Percentiles rank a stretch among this genome's conserved stretches.
phyloP scores from a whole-genome alignment of 1,140 invertebrate species.

The Calephelis nemesis region DNA sequence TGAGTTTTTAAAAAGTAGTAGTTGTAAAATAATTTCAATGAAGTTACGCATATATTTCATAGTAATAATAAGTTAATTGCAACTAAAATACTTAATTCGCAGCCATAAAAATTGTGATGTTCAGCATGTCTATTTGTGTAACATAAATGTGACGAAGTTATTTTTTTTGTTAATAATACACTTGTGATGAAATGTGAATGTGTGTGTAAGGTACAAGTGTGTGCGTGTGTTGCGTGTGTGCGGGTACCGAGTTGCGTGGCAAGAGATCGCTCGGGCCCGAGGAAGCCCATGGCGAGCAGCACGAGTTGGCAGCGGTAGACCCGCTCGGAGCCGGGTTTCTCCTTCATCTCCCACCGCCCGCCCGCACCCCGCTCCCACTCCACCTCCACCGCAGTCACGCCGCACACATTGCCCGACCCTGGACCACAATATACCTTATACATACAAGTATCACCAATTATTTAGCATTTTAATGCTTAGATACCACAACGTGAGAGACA shows the following conservation, averaged over 20 bases:
- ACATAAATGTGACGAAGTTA: too few species aligned
- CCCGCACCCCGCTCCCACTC: conserved; percentile 96
- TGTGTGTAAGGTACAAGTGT: neutral
- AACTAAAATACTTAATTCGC: too few species aligned
- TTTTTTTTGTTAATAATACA: too few species aligned
- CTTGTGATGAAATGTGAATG: too few species aligned
- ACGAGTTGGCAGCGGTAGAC: conserved; percentile 94
- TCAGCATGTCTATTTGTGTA: too few species aligned
- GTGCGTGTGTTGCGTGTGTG: neutral
- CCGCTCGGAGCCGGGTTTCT: conserved; percentile 90
- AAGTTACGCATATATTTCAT: too few species aligned
- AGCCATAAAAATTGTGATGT: too few species aligned
- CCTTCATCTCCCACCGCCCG: conserved; percentile 96
- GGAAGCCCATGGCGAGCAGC: conserved; percentile 98
- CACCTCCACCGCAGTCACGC: conserved; percentile 93
- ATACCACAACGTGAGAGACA: too few species aligned
- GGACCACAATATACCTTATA: neutral
- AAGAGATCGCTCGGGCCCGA: conserved; percentile 96
- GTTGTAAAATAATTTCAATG: too few species aligned
- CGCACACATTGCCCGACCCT: conserved; percentile 88
- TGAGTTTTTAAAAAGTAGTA: too few species aligned
- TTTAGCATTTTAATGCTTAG: neutral
- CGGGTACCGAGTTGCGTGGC: conserved; percentile 82
- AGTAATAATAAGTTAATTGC: too few species aligned
- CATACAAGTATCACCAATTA: neutral